Conservation (phyloP, 1,140 invertebrate species). For the Ceratina calcarata region DNA sequence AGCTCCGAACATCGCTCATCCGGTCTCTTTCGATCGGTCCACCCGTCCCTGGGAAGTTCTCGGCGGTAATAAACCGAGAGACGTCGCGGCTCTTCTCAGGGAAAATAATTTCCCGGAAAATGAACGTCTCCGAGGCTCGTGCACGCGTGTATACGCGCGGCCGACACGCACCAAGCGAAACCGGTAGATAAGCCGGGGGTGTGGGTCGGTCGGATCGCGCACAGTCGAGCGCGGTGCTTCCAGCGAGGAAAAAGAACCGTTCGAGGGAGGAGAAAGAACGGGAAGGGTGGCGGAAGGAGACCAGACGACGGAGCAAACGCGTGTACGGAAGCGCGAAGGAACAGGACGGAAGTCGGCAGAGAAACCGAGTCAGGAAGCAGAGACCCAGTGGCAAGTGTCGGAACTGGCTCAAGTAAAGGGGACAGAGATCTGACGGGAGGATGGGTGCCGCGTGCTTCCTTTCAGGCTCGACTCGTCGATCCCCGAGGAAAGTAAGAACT, state of each 20-base stretch:
- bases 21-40: background rate
- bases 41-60: background rate
- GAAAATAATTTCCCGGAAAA: conserved; percentile 66
- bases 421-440: conserved; percentile 27
- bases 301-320: conserved; percentile 33
- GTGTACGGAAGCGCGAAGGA: conserved; percentile 41
- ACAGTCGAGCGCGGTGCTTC: background rate
- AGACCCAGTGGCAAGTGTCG: conserved; percentile 45
- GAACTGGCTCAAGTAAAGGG: conserved; percentile 48
- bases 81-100: conserved; percentile 32
- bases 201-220: conserved; percentile 14
- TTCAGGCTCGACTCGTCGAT: background rate
- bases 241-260: conserved; percentile 21
- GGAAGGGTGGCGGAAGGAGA: conserved; percentile 48
- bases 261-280: conserved; percentile 35
- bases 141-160: conserved; percentile 39
- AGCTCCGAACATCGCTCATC: background rate
- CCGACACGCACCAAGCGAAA: conserved; percentile 37
- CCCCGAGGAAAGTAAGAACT: background rate
- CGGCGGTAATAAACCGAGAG: conserved; percentile 7
- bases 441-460: background rate
- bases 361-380: conserved; percentile 59
- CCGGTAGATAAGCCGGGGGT: conserved; percentile 38
- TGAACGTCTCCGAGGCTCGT: conserved; percentile 55
- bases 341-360: conserved; percentile 48